Base-by-base conservation (phyloP, 2,888 invertebrate species). In the Stenodema calcarata region DNA sequence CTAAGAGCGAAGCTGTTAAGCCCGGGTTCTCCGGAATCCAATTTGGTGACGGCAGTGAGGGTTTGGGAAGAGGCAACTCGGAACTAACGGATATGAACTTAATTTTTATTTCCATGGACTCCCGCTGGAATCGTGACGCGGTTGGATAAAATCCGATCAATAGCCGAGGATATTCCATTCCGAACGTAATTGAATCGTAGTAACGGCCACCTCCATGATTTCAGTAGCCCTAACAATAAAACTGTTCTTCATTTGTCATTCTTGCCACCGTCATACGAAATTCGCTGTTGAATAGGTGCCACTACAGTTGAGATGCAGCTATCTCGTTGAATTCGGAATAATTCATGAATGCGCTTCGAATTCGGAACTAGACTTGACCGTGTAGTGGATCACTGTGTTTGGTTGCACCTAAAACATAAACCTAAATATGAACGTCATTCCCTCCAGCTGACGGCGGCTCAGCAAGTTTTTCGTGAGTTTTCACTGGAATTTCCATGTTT, bases 91-190 rank as follows among this genome's bases (percentile, higher is more conserved):
- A 73, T 73, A 1, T 30, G 73, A 41, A 41, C 41, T 73, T 73
- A 73, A 73, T 73, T 73, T 73, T 73, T 35, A 73, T 73, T 35
- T 73, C 73, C 73, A 73, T 73, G 73, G 73, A 73, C 35, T 41
- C 18, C n/a, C 28, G 35, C n/a, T 0, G 73, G 35, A 73, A n/a
- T 73, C 73, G 73, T 73, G 73, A 73, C 41, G 73, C 41, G 73
- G 35, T 73, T 73, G 30, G 73, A 18, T 41, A 73, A 73, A 73
- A 62, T 27, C 23, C 18, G 62, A 62, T 62, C 62, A 27, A 62
- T 62, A 62, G 9, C 27, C 62, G 62, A 62, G 62, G 11, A 62
- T 18, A 62, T 62, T 23, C 62, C 62, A 27, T 62, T 62, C 62
- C 62, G 47, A 2, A 12, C 7, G 12, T 47, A 16, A 47, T 1